phyloP scores from a whole-genome alignment of 2,888 invertebrate species.

The Microctonus aethiopoides region DNA sequence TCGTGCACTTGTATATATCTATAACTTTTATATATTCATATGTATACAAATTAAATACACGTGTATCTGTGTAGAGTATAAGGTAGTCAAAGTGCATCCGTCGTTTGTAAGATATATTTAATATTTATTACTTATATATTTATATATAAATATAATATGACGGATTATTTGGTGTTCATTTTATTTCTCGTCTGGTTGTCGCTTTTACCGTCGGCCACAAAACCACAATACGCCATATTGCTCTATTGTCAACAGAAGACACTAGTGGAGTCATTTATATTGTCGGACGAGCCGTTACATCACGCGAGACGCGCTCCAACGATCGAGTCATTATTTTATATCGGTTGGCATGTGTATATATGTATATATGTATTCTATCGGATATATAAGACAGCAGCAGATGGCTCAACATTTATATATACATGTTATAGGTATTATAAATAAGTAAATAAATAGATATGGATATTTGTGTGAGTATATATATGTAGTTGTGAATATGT shows the following conservation, averaged over 20 bases:
- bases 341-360: conserved; percentile 17
- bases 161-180: conserved; percentile 14
- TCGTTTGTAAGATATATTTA: too few relatives aligned
- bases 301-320: conserved; percentile 44
- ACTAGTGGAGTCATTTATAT: conserved; percentile 40
- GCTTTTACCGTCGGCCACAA: conserved; percentile 43
- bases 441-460: not conserved
- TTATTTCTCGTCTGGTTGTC: conserved; percentile 29
- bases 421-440: not conserved
- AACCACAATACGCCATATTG: conserved; percentile 62
- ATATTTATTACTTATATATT: too few relatives aligned
- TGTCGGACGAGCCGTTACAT: conserved; percentile 50
- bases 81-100: too few relatives aligned
- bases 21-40: not conserved
- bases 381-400: conserved; percentile 43
- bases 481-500: too few relatives aligned
- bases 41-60: not conserved
- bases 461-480: too few relatives aligned
- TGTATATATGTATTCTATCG: not conserved
- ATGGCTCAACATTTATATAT: conserved; percentile 39
- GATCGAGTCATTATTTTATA: conserved; percentile 41
- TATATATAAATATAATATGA: too few relatives aligned
- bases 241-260: conserved; percentile 31
- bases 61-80: too few relatives aligned
- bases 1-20: not conserved